Evolutionary conservation across 1,140 invertebrate species (phyloP).

Genomic region (Brachionus asplanchnoidis): DNA sequence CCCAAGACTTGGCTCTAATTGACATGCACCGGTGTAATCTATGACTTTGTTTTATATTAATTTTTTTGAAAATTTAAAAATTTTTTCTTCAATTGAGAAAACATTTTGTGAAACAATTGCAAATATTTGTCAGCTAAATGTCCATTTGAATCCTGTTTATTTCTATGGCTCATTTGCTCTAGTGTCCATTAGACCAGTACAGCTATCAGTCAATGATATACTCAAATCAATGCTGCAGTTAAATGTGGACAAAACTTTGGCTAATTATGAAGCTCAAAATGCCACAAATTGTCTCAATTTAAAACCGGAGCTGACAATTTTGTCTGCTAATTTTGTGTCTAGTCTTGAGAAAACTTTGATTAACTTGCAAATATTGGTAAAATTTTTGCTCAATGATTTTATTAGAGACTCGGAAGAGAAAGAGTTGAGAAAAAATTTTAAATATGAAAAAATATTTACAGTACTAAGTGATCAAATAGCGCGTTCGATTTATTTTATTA

Average conservation of each 20-base stretch:
- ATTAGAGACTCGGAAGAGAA: neutral
- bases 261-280: neutral
- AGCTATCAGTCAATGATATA: neutral
- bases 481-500: neutral
- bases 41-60: neutral
- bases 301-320: neutral
- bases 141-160: neutral
- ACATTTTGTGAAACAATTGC: neutral
- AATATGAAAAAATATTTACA: neutral
- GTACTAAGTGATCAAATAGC: neutral
- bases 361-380: neutral
- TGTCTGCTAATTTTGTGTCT: neutral
- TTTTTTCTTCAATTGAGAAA: too few relatives aligned
- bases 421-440: neutral
- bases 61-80: constrained; percentile 16
- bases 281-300: neutral
- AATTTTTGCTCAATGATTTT: too few relatives aligned
- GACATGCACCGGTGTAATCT: constrained; percentile 19
- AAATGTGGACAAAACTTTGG: neutral
- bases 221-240: neutral
- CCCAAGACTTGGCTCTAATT: constrained; percentile 7
- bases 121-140: neutral
- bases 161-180: neutral
- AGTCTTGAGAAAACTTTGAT: constrained; percentile 23
- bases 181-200: neutral